Evolutionary conservation across 1,140 invertebrate genomes (phyloP).

Genomic region (Stenopsyche tienmushanensis): DNA sequence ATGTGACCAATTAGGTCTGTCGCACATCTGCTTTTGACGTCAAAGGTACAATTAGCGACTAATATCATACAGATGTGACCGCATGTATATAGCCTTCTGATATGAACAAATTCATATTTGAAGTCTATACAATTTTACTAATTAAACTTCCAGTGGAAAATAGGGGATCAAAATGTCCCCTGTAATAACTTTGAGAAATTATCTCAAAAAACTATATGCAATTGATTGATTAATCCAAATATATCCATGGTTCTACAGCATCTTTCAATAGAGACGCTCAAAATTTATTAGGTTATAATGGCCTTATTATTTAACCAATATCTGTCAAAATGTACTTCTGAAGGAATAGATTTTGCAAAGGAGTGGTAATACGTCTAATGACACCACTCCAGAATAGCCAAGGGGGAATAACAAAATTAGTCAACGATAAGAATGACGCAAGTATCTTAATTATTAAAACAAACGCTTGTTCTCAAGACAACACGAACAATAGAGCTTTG

Average conservation of each 20-base stretch:
- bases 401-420: no score
- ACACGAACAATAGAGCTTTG: no score
- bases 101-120: neutral
- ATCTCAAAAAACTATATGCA: neutral
- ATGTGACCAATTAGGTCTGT: conserved; percentile 1
- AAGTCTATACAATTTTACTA: neutral
- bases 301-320: no score
- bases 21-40: conserved; percentile 8
- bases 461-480: no score
- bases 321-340: no score
- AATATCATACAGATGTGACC: conserved; percentile 15
- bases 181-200: neutral
- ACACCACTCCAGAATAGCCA: no score
- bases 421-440: no score
- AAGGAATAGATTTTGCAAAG: no score
- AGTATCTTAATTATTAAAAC: no score
- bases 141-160: neutral
- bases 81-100: neutral
- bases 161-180: neutral
- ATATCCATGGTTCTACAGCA: neutral
- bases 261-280: no score
- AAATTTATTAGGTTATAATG: no score
- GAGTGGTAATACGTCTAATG: no score
- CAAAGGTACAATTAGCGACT: conserved; percentile 12
- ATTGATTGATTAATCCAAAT: neutral